A percentile compares a stretch with the other conserved stretches of the same genome.
phyloP scores from a whole-genome alignment of 2,113 vertebrate species.

The Pluvialis apricaria region DNA sequence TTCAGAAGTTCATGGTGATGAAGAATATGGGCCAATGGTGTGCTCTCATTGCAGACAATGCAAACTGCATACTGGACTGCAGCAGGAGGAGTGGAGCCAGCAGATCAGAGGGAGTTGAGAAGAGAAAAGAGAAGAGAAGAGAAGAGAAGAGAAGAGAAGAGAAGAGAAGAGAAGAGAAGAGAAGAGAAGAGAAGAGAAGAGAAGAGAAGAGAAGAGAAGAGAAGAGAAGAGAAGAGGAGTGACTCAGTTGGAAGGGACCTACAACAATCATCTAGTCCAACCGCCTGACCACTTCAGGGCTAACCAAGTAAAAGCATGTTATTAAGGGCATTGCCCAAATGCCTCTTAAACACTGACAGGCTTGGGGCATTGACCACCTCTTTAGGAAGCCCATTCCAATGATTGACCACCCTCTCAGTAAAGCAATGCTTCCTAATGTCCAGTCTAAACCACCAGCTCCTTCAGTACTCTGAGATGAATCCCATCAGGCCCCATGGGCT shows the following conservation, averaged over 20 bases:
- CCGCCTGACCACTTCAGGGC: not conserved
- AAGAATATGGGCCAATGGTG: not conserved
- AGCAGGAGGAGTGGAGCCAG: not conserved
- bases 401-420: not conserved
- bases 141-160: not conserved
- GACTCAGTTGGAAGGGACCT: not conserved
- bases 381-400: not conserved
- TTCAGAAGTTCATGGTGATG: not conserved
- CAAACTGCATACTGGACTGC: not conserved
- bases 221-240: not conserved
- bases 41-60: not conserved
- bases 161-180: not conserved
- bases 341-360: not conserved
- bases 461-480: not conserved
- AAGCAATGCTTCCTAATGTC: not conserved
- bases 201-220: not conserved
- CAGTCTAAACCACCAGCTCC: not conserved
- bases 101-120: not conserved
- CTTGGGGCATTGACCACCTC: not conserved
- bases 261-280: not conserved
- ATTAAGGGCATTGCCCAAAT: not conserved
- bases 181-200: not conserved
- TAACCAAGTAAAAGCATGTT: not conserved
- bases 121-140: not conserved
- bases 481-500: not conserved